Percentiles rank a stretch among this genome's conserved stretches.
phyloP scores from a whole-genome alignment of 2,113 vertebrate species.

The Callospermophilus lateralis region DNA sequence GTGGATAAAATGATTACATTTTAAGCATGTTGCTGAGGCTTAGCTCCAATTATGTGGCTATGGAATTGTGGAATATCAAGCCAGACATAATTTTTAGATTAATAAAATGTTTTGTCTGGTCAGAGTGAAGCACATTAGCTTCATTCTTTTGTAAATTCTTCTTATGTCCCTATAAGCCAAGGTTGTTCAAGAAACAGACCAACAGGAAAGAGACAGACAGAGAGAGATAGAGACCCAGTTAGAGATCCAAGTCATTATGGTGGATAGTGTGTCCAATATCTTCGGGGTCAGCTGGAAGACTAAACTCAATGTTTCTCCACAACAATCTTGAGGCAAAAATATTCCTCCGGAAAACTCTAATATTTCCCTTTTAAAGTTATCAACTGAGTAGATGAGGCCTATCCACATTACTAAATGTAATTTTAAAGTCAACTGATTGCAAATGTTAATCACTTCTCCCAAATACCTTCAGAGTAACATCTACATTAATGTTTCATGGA shows the following conservation, averaged over 20 bases:
- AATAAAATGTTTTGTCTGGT: not conserved
- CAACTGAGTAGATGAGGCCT: not conserved
- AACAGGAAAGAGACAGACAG: not conserved
- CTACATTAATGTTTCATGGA: not conserved
- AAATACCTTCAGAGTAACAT: not conserved
- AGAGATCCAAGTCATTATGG: not conserved
- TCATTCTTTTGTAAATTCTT: not conserved
- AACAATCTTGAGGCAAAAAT: not conserved
- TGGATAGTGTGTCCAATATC: not conserved
- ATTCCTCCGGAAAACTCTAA: not conserved
- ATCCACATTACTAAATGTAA: not conserved
- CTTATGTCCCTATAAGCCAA: not conserved
- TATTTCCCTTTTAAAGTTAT: not conserved
- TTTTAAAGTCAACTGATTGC: not conserved
- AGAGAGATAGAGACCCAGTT: not conserved
- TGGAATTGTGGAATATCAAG: not conserved
- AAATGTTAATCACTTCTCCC: not conserved
- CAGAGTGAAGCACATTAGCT: not conserved
- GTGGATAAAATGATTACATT: not conserved
- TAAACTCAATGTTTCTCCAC: not conserved
- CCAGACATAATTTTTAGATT: not conserved
- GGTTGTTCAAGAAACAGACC: not conserved
- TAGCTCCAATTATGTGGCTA: not conserved
- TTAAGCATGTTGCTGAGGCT: not conserved
- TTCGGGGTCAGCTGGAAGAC: too few species aligned